phyloP scores from a whole-genome alignment of 1,140 invertebrate species.

The Centruroides sculpturatus region DNA sequence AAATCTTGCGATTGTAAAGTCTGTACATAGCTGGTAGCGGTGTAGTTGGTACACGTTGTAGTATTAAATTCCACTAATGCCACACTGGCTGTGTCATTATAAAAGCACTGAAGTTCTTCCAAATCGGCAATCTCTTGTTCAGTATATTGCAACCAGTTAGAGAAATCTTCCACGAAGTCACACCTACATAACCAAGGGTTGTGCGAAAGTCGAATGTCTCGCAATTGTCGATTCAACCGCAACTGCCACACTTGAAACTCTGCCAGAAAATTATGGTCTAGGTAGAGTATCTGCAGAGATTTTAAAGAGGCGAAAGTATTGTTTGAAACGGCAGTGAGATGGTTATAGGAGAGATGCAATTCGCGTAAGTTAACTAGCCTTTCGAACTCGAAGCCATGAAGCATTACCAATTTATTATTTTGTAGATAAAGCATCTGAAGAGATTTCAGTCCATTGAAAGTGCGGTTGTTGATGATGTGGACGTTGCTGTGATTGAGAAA shows the following conservation, averaged over 20 bases:
- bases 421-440: conserved; percentile 69
- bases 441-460: conserved; percentile 73
- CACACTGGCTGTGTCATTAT: conserved; percentile 35
- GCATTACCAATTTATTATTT: conserved; percentile 58
- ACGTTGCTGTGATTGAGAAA: conserved; percentile 74
- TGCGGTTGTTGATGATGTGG: conserved; percentile 74
- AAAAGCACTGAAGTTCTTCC: conserved; percentile 60
- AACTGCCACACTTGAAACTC: conserved; percentile 72
- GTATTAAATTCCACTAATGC: conserved; percentile 13
- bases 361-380: conserved; percentile 64
- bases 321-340: conserved; percentile 60
- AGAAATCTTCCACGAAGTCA: conserved; percentile 66
- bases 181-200: conserved; percentile 84
- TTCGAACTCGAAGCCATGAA: conserved; percentile 81
- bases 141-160: conserved; percentile 41
- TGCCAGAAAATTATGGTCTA: conserved; percentile 69
- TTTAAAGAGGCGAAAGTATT: conserved; percentile 57
- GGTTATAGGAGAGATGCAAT: conserved; percentile 74
- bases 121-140: conserved; percentile 60
- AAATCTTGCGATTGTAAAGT: conserved; percentile 2
- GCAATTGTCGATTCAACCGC: conserved; percentile 43
- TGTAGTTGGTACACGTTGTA: conserved; percentile 9
- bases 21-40: conserved; percentile 2
- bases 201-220: conserved; percentile 53
- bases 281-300: conserved; percentile 59